Percentiles rank a stretch among this genome's conserved stretches.
Conservation (phyloP, 1,140 invertebrate species). For the Brachionus koreanus region DNA sequence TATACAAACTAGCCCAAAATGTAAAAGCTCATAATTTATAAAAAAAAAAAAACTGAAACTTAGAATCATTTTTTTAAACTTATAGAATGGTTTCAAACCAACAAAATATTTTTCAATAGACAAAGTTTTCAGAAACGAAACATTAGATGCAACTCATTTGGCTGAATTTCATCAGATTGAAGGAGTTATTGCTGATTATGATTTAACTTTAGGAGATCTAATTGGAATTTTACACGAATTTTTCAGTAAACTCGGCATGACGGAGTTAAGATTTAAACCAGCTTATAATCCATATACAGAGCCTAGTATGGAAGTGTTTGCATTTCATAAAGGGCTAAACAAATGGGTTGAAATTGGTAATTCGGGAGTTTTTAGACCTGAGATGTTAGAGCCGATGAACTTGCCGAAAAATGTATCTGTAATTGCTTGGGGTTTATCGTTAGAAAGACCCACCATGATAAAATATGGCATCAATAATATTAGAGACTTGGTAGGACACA, state of each 20-base stretch:
- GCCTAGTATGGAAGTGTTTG: conserved; percentile 99
- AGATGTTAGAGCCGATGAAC: conserved; percentile 96
- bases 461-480: conserved; percentile 98
- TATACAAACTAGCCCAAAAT: conserved; percentile 77
- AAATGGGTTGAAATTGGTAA: conserved; percentile 83
- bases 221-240: conserved; percentile 84
- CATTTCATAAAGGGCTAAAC: conserved; percentile 77
- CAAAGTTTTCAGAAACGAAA: conserved; percentile 96
- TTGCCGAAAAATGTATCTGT: conserved; percentile 86
- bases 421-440: conserved; percentile 91
- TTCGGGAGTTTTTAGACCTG: conserved; percentile 92
- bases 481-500: conserved; percentile 90
- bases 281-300: conserved; percentile 99
- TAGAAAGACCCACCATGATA: conserved; percentile 98
- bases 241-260: conserved; percentile 88
- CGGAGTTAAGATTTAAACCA: conserved; percentile 89
- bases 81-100: conserved; percentile 72
- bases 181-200: conserved; percentile 86
- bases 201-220: conserved; percentile 83
- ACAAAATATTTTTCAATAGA: conserved; percentile 97
- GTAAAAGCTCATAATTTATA: conserved; percentile 49
- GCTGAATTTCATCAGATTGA: conserved; percentile 99
- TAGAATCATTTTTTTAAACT: too few species aligned
- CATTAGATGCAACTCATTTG: conserved; percentile 94
- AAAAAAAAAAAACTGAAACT: background rate